Percentiles rank a stretch among this genome's conserved stretches.
Conservation (phyloP, 2,888 invertebrate species). For the Diarsia mendica region DNA sequence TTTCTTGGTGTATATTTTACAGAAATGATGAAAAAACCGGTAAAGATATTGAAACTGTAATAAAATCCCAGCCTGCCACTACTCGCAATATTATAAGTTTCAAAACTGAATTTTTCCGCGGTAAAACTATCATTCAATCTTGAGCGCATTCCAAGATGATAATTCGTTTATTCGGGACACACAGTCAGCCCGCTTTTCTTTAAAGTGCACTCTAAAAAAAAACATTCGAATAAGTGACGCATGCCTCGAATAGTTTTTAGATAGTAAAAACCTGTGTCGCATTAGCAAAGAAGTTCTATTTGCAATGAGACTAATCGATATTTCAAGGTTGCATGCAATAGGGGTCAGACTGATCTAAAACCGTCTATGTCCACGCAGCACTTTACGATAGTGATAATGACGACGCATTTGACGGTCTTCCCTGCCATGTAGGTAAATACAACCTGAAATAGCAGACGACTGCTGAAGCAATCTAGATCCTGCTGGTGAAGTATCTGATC, state of each 20-base stretch:
- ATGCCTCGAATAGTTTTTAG: constrained; percentile 6
- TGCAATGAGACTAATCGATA: constrained; percentile 53
- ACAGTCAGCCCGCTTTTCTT: constrained; percentile 20
- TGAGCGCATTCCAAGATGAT: constrained; percentile 55
- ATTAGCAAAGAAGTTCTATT: constrained; percentile 21
- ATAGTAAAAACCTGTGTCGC: constrained; percentile 16
- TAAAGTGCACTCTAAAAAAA: constrained; percentile 41
- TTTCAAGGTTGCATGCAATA: constrained; percentile 50
- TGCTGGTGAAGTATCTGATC: not conserved
- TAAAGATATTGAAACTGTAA: not conserved
- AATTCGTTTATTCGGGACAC: constrained; percentile 25
- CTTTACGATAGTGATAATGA: constrained; percentile 25
- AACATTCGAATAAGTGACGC: constrained; percentile 4
- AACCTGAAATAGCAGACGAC: not conserved
- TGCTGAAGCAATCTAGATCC: not conserved
- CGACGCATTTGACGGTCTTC: constrained; percentile 36
- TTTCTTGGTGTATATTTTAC: not conserved
- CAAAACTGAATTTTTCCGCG: not conserved
- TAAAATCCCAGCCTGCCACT: constrained; percentile 15
- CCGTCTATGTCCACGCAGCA: constrained; percentile 25
- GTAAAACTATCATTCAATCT: constrained; percentile 35
- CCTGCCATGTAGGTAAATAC: not conserved
- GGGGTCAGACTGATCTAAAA: not conserved
- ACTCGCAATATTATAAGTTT: not conserved
- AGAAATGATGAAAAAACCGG: not conserved